A percentile compares a stretch with the other conserved stretches of the same genome.
Conservation (phyloP, 2,888 invertebrate genomes). For the Imbricaverruca yamaguchii region DNA sequence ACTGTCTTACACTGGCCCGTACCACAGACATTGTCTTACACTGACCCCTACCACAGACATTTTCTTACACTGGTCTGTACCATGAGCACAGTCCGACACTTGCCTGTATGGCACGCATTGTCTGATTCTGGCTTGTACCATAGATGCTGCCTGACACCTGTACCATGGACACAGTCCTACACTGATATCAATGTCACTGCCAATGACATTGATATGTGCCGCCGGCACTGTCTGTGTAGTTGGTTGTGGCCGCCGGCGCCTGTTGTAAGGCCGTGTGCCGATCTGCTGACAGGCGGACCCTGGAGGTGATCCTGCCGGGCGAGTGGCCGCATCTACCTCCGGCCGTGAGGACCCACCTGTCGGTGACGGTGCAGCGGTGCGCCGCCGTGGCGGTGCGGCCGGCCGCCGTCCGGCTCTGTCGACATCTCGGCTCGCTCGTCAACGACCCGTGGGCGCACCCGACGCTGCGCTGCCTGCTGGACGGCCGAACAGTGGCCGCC, state of each 20-base stretch:
- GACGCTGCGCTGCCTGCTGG: slow-evolving; percentile 43
- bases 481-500: slow-evolving; percentile 42
- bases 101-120: too few species aligned
- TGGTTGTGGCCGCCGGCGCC: slow-evolving; percentile 19
- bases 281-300: slow-evolving; percentile 36
- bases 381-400: slow-evolving; percentile 40
- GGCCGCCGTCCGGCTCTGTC: slow-evolving; percentile 40
- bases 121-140: too few species aligned
- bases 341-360: slow-evolving; percentile 45
- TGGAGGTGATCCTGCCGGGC: slow-evolving; percentile 47
- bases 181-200: too few species aligned
- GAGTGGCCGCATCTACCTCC: slow-evolving; percentile 50
- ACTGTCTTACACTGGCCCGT: too few species aligned
- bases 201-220: too few species aligned
- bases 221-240: neutral
- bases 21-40: too few species aligned
- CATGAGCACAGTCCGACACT: too few species aligned
- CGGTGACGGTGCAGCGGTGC: slow-evolving; percentile 45
- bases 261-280: neutral
- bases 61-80: too few species aligned
- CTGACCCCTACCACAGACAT: too few species aligned
- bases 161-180: too few species aligned
- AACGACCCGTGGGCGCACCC: slow-evolving; percentile 50
- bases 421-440: slow-evolving; percentile 50
- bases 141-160: too few species aligned